Base-by-base conservation (phyloP, 2,113 vertebrate species). In the Arothron firmamentum region DNA sequence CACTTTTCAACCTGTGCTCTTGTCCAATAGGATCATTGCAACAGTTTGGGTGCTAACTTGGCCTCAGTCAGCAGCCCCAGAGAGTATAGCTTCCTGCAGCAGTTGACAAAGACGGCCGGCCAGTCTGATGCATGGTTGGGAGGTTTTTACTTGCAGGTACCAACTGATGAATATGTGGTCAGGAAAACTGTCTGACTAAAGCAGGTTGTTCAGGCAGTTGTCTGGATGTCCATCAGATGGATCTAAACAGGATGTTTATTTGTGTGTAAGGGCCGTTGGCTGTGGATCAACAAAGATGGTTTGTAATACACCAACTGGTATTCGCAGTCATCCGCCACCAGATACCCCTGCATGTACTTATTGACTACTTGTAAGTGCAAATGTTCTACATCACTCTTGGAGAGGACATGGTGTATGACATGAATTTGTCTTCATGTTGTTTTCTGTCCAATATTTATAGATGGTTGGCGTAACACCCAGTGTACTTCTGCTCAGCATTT, bases 61-160 rank as follows among this genome's bases (percentile, higher is more conserved):
- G n/a, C n/a, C n/a, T n/a, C n/a, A n/a, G n/a, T n/a, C n/a, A n/a
- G n/a, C n/a, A n/a, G n/a, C n/a, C n/a, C n/a, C n/a, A n/a, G n/a
- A n/a, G n/a, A n/a, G n/a, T n/a, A n/a, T n/a, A n/a, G n/a, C 25
- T 66, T 57, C 52, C 57, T 73, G 9, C 70, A 67, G 57, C 52
- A 47, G 41, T 12, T 73, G 12, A 47, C 47, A 17, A 2, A 15
- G 25, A 7, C 16, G 2, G 21, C 18, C 4, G 48, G 70, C 20
- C 53, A 58, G 21, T 49, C 4, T 17, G 1, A 0, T 0, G 41
- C 53, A 14, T 73, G 64, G 70, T 41, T 73, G 12, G 70, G 70
- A 66, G 70, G 70, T 34, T 73, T 73, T 64, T 18, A 53, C 10
- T 64, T 62, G 42, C 64, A 74, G 64, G 64, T 74, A 7, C 43